Evolutionary conservation across 2,113 vertebrate genomes (phyloP).

Genomic region (Empidonax alnorum): DNA sequence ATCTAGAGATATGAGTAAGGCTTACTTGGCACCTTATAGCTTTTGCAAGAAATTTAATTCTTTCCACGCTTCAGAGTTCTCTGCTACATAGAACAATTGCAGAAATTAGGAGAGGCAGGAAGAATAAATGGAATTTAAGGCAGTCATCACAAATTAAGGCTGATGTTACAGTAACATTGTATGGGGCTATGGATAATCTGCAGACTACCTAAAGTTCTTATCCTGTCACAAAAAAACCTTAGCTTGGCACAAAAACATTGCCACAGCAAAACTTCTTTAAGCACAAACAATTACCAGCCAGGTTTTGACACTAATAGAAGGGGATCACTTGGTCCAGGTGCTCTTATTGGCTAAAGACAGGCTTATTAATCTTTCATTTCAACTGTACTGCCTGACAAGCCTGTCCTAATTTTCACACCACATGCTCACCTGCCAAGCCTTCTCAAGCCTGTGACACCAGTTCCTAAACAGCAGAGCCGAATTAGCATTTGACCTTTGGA

Average conservation of each 20-base stretch:
- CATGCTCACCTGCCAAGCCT: background rate
- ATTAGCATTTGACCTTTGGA: slow-evolving; percentile 39
- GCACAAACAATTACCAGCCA: background rate
- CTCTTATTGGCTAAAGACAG: background rate
- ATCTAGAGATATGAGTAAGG: background rate
- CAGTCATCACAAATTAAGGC: background rate
- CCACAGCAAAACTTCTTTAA: background rate
- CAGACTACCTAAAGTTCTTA: background rate
- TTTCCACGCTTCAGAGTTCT: background rate
- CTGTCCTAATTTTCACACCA: background rate
- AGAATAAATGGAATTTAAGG: background rate
- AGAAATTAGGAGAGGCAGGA: background rate
- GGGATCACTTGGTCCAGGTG: background rate
- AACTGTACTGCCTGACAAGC: background rate
- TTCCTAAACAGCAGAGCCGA: background rate
- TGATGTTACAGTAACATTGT: background rate
- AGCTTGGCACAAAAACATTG: background rate
- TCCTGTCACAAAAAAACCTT: background rate
- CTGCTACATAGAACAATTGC: background rate
- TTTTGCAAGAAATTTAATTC: background rate
- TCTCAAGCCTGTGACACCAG: background rate
- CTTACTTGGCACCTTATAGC: background rate
- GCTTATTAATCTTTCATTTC: slow-evolving; percentile 20
- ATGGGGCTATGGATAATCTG: background rate
- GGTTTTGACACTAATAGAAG: background rate